These are phyloP conservation scores for Schizotus pectinicornis DNA, from an alignment of 2,888 invertebrate species.

Conservation along the genomic window DNA sequence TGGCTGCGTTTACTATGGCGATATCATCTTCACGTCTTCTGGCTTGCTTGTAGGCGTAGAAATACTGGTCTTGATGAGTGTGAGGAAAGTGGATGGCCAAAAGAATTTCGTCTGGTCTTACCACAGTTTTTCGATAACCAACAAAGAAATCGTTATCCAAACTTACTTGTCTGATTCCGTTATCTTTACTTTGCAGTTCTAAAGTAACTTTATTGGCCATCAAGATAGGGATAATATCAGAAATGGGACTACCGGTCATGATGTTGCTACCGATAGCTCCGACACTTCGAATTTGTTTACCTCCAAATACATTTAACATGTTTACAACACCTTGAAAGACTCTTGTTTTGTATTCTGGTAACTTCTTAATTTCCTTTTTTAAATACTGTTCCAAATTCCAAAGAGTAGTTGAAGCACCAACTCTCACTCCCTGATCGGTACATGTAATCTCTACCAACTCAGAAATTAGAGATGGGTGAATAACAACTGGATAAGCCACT, in stretches of 20 bases:
- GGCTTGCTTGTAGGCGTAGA: constrained; percentile 90
- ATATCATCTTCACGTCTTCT: constrained; percentile 93
- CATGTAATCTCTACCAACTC: constrained; percentile 70
- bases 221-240: constrained; percentile 92
- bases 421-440: constrained; percentile 64
- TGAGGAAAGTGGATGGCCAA: constrained; percentile 80
- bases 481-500: constrained; percentile 76
- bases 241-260: constrained; percentile 84
- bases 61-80: constrained; percentile 71
- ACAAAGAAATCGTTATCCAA: constrained; percentile 84
- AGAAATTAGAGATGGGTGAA: constrained; percentile 72
- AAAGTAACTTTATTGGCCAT: constrained; percentile 76
- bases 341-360: constrained; percentile 65
- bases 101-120: constrained; percentile 80
- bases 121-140: constrained; percentile 81
- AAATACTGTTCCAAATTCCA: constrained; percentile 74
- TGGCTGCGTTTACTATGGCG: constrained; percentile 89
- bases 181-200: constrained; percentile 65
- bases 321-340: constrained; percentile 73
- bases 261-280: constrained; percentile 93
- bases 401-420: constrained; percentile 84
- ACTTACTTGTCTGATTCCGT: constrained; percentile 64
- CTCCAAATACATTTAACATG: constrained; percentile 95
- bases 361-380: constrained; percentile 61
- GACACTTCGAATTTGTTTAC: constrained; percentile 92